phyloP scores from a whole-genome alignment of 1,140 invertebrate species.

The Goniozus legneri region DNA sequence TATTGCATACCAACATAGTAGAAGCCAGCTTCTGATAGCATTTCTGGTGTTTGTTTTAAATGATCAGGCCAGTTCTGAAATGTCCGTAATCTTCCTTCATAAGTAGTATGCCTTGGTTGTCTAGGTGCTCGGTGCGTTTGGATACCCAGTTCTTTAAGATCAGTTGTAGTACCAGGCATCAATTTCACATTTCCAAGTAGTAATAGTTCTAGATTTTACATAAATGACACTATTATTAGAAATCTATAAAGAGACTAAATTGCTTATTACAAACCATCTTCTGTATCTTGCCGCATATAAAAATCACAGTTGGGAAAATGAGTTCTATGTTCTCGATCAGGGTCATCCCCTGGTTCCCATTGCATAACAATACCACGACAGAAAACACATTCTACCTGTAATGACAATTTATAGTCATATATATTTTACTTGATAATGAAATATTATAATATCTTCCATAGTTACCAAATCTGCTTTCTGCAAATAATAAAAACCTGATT shows the following conservation, averaged over 20 bases:
- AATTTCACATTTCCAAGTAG: constrained; percentile 37
- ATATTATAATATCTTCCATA: constrained; percentile 2
- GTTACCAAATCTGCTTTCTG: constrained; percentile 55
- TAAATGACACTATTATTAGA: background rate
- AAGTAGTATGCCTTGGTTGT: constrained; percentile 60
- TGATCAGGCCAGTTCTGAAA: constrained; percentile 64
- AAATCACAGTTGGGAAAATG: constrained; percentile 71
- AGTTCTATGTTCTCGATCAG: constrained; percentile 70
- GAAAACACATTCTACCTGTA: constrained; percentile 77
- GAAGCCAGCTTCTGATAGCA: constrained; percentile 72
- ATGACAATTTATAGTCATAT: too few relatives aligned
- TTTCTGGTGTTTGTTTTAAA: constrained; percentile 63
- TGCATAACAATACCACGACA: constrained; percentile 69
- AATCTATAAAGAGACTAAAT: constrained; percentile 1
- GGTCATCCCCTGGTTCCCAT: constrained; percentile 73
- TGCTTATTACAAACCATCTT: constrained; percentile 30
- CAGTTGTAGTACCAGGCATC: constrained; percentile 32
- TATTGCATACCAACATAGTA: constrained; percentile 64
- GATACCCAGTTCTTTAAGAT: constrained; percentile 61
- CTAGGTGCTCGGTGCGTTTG: constrained; percentile 62
- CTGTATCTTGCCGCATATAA: constrained; percentile 41
- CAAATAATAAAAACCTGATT: constrained; percentile 80
- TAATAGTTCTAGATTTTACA: constrained; percentile 4
- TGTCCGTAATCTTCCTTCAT: constrained; percentile 62
- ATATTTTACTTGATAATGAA: background rate